Evolutionary conservation across 2,888 invertebrate genomes (phyloP).

Genomic region (Smittia aterrima): DNA sequence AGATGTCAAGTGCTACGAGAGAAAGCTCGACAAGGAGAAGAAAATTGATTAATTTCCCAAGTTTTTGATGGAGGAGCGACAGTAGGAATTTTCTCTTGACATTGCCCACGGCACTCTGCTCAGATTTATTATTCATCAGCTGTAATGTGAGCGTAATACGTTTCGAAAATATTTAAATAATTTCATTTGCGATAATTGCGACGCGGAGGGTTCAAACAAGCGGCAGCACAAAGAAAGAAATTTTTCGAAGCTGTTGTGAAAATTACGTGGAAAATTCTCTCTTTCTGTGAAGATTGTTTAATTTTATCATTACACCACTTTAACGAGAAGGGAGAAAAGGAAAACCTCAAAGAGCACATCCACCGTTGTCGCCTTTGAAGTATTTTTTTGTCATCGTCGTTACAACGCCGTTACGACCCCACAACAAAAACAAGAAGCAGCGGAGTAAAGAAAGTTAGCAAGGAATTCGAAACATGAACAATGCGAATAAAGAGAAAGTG

Average conservation of each 20-base stretch:
- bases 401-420: neutral
- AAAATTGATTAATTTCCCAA: slow-evolving; percentile 27
- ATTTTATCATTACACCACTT: slow-evolving; percentile 2
- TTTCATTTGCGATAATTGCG: slow-evolving; percentile 22
- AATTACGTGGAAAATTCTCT: slow-evolving; percentile 17
- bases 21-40: neutral
- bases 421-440: slow-evolving; percentile 11
- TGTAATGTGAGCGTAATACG: slow-evolving; percentile 3
- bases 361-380: neutral
- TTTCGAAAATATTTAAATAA: slow-evolving; percentile 22
- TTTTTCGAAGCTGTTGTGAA: neutral
- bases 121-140: slow-evolving; percentile 25
- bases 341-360: slow-evolving; percentile 24
- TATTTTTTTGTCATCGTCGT: neutral
- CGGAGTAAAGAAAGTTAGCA: neutral
- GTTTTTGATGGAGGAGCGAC: neutral
- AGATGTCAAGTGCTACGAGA: neutral
- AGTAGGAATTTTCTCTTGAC: slow-evolving; percentile 2
- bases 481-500: neutral
- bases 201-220: neutral
- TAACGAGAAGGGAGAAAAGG: slow-evolving; percentile 14
- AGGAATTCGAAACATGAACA: neutral
- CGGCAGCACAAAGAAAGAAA: neutral
- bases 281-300: slow-evolving; percentile 10
- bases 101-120: neutral